Conservation (phyloP, 2,113 vertebrate species). For the Anseranas semipalmata region DNA sequence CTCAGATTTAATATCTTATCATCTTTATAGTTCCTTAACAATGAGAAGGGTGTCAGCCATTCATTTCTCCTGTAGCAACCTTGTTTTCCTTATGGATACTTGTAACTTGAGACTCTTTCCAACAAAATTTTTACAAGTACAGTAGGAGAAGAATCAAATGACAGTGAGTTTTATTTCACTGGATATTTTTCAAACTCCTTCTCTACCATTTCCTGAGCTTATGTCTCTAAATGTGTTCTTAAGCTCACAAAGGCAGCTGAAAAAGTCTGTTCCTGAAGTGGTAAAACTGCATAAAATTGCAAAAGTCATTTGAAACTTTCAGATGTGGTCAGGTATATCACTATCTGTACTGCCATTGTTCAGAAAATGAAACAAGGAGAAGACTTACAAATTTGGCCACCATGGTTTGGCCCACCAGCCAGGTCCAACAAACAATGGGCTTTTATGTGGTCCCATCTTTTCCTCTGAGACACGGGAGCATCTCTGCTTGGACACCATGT, state of each 20-base stretch:
- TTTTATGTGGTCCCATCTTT: not conserved
- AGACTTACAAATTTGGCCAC: not conserved
- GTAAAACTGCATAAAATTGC: not conserved
- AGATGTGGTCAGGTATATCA: not conserved
- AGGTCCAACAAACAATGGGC: not conserved
- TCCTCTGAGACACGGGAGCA: not conserved
- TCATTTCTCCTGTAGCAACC: not conserved
- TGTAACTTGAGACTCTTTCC: not conserved
- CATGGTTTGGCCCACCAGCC: not conserved
- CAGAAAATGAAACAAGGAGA: not conserved
- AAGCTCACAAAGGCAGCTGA: not conserved
- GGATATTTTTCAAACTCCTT: not conserved
- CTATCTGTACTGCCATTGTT: rapidly evolving
- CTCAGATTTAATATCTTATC: not conserved
- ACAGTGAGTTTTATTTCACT: not conserved
- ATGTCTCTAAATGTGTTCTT: not conserved
- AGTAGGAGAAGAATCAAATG: not conserved
- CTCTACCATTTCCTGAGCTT: not conserved
- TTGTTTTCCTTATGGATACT: not conserved
- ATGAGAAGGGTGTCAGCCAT: not conserved
- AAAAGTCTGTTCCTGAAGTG: not conserved
- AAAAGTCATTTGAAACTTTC: not conserved
- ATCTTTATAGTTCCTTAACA: not conserved
- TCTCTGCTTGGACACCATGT: not conserved
- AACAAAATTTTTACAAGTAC: not conserved